Conservation (phyloP, 2,797 vertebrate species). For the Hemibagrus guttatus region DNA sequence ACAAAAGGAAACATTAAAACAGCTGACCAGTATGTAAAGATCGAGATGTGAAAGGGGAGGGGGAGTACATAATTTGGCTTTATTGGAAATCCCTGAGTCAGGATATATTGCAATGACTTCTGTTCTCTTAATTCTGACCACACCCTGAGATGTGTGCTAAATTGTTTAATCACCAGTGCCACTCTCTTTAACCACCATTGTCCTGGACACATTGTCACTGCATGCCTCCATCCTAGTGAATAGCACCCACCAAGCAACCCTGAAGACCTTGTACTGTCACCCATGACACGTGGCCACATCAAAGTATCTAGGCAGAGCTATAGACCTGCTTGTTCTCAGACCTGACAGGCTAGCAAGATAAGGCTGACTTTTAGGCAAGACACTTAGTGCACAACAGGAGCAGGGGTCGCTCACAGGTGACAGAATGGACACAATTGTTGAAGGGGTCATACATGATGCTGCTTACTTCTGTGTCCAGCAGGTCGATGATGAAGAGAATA, state of each 20-base stretch:
- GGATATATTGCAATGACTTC: slow-evolving; percentile 30
- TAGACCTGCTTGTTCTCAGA: slow-evolving; percentile 67
- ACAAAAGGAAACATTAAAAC: slow-evolving; percentile 53
- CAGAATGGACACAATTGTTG: slow-evolving; percentile 63
- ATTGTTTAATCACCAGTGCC: slow-evolving; percentile 45
- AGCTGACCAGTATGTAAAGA: slow-evolving; percentile 45
- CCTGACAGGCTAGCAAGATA: slow-evolving; percentile 76
- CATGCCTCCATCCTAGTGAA: slow-evolving; percentile 60
- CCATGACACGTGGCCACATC: slow-evolving; percentile 70
- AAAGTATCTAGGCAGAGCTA: slow-evolving; percentile 69
- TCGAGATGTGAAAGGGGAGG: slow-evolving; percentile 3
- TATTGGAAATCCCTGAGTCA: slow-evolving; percentile 46
- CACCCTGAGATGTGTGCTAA: slow-evolving; percentile 30
- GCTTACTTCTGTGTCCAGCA: slow-evolving; percentile 63
- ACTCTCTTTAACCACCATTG: slow-evolving; percentile 51
- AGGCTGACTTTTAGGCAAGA: slow-evolving; percentile 70
- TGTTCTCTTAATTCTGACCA: slow-evolving; percentile 41
- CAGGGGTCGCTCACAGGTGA: slow-evolving; percentile 74
- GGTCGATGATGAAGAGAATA: slow-evolving; percentile 67
- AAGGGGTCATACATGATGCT: slow-evolving; percentile 66
- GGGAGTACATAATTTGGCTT: slow-evolving; percentile 38
- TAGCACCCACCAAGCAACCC: slow-evolving; percentile 64
- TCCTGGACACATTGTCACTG: slow-evolving; percentile 58
- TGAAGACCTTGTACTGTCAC: slow-evolving; percentile 65
- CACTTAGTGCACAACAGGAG: slow-evolving; percentile 69